A percentile compares a stretch with the other conserved stretches of the same genome.
Evolutionary conservation across 1,140 invertebrate genomes (phyloP).

Genomic region (Chlorops oryzae): DNA sequence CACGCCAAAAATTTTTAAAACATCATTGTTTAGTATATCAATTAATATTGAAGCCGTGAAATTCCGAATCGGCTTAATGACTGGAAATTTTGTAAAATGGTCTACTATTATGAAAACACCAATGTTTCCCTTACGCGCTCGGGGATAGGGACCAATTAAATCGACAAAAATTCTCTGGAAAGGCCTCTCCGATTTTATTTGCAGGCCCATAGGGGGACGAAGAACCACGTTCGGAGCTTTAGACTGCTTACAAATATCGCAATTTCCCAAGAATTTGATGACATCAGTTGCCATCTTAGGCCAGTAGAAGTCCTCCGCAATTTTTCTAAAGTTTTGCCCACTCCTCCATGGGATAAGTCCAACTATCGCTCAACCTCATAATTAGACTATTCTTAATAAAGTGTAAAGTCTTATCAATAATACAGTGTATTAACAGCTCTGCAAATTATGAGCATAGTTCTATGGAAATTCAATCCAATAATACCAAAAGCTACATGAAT

Average conservation of each 20-base stretch:
- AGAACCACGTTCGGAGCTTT: neutral
- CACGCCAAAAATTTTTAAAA: constrained; percentile 11
- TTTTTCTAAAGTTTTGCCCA: neutral
- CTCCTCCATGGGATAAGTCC: constrained; percentile 1
- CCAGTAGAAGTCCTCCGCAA: too few species aligned
- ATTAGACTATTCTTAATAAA: too few species aligned
- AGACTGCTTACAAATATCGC: too few species aligned
- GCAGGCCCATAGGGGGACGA: neutral
- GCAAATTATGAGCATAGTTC: too few species aligned
- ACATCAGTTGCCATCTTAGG: too few species aligned
- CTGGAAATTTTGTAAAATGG: constrained; percentile 5
- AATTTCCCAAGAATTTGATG: too few species aligned
- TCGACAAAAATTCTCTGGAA: constrained; percentile 12
- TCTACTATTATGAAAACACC: constrained; percentile 2
- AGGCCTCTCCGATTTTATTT: constrained; percentile 6
- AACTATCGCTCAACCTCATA: too few species aligned
- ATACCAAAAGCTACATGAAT: too few species aligned
- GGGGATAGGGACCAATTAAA: constrained; percentile 15
- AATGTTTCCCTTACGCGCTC: constrained; percentile 10
- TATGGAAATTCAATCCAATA: too few species aligned
- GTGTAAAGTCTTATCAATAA: too few species aligned
- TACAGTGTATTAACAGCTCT: too few species aligned
- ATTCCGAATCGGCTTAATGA: constrained; percentile 4
- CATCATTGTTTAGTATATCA: neutral
- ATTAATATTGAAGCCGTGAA: neutral